Evolutionary conservation across 2,113 vertebrate species (phyloP).

Genomic region (rabbit (Oryctolagus cuniculus)): mOryCun1.1 NC_091434.1:29906501-29907000

Average conservation of each 20-base stretch:
- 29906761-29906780: constrained; percentile 75
- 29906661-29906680: constrained; percentile 87
- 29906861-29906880: constrained; percentile 78
- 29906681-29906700: constrained; percentile 86
- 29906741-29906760: constrained; percentile 46
- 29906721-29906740: constrained; percentile 73
- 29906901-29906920: constrained; percentile 59
- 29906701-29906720: constrained; percentile 77
- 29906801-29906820: constrained; percentile 66
- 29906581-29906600: constrained; percentile 78
- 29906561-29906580: constrained; percentile 80
- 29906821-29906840: constrained; percentile 10
- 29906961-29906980: constrained; percentile 42
- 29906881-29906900: constrained; percentile 78
- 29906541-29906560: constrained; percentile 77
- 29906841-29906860: constrained; percentile 50
- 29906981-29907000: constrained; percentile 77
- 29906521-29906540: constrained; percentile 61
- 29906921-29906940: constrained; percentile 58
- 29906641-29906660: constrained; percentile 89
- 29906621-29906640: constrained; percentile 87
- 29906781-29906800: constrained; percentile 55
- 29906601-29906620: constrained; percentile 86
- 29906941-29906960: constrained; percentile 60
- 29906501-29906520: constrained; percentile 79